Evolutionary conservation across 2,113 vertebrate species (phyloP), one percentile per base, ranked within the genome.

Genomic region (Phocoena phocoena): DNA sequence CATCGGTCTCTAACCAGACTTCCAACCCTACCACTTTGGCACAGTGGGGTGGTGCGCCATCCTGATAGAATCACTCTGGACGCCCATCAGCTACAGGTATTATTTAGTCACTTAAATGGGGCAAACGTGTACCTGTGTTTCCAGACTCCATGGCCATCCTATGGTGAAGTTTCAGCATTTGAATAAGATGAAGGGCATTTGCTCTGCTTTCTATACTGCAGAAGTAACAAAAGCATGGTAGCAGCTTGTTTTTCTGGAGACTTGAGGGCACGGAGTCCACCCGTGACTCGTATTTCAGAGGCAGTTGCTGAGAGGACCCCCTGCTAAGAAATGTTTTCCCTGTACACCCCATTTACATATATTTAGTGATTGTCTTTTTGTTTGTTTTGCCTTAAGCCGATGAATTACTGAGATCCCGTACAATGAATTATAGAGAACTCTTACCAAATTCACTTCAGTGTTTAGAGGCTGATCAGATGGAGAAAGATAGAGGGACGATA

Each of bases 351-450:
- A 77, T 96, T 95, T 68, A 23, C 31, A 28, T 14, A 6, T 41
- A 83, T 79, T n/a, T 14, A 33, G 10, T 90, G 28, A 70, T 88
- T 77, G 82, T 55, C 9, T 84, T 90, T 79, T 84, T 84, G 63
- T 80, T 80, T 92, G 55, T 80, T 74, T 92, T 93, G 60, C 15
- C 33, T 79, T 90, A 71, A 14, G 13, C 33, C 26, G n/a, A 62
- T 88, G 38, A 85, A 89, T 68, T 91, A 95, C n/a, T 76, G 41
- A 93, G 36, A 41, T 93, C 44, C 25, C 53, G 8, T 60, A 84
- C 79, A 44, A 84, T 71, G 65, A 93, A 65, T 73, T 47, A 85
- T 26, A 65, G 50, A 63, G 23, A 55, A 18, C 58, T 76, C 38
- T 77, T 84, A 84, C 5, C 14, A 60, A 73, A 89, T 88, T 71